Base-by-base conservation (phyloP, 1,140 invertebrate genomes). In the Adelges cooleyi region DNA sequence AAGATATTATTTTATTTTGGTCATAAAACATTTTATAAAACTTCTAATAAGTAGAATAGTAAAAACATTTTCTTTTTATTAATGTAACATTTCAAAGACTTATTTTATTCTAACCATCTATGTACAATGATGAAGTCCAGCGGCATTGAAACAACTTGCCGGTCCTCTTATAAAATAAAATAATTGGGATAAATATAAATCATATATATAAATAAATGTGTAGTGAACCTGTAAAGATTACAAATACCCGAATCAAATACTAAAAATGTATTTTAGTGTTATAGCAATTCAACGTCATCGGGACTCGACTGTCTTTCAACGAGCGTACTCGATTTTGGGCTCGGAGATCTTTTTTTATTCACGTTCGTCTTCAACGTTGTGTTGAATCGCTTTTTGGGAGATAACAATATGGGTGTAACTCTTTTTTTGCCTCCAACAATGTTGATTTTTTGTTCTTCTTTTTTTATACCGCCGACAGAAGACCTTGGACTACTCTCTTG, bases 361-460 rank as follows among this genome's bases (percentile, higher is more conserved):
- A 17, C n/a, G 11, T 44, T 18, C 6, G 18, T n/a, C 1, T 18
- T 15, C 1, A 17, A 13, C 23, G n/a, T n/a, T n/a, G n/a, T n/a
- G 11, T 62, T 62, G 2, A 62, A 33, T 9, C 27, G 42, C 46
- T 62, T 62, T 48, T 48, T 62, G 3, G 56, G 56, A 13, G 56
- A 62, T 62, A 62, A 62, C 20, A 62, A 18, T 29, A 62, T 48
- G 9, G 56, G 56, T 3, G 56, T 62, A 33, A 62, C 46, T 15
- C 56, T 62, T 22, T 62, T 62, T 62, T 62, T 62, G 3, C 56
- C 56, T 22, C 42, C 56, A 15, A 62, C 8, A 29, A 62, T 48
- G 13, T 48, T 48, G 11, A 62, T 3, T 48, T 62, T 62, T 62
- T 62, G 56, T 62, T 33, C 42, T 62, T 62, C 36, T 20, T 56